These are phyloP conservation scores for Poeciliopsis infans DNA, from an alignment of 2,797 vertebrate genomes.

Conservation along the genomic window DNA sequence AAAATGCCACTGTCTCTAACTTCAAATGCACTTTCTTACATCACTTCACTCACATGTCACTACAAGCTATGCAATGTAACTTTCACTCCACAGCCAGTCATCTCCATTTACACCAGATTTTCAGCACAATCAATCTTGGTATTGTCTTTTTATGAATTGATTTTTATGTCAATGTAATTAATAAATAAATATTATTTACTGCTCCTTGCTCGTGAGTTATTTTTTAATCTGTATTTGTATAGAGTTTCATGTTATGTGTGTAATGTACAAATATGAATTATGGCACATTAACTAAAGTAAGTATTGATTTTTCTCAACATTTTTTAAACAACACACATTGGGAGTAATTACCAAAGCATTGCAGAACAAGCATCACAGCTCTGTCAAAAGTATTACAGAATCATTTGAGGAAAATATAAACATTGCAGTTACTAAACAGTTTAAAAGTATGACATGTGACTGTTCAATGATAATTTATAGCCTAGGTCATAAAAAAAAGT, in stretches of 20 bases:
- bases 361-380: background rate
- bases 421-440: background rate
- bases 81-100: constrained; percentile 67
- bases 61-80: constrained; percentile 81
- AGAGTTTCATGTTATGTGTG: background rate
- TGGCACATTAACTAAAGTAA: background rate
- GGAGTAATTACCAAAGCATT: background rate
- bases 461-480: background rate
- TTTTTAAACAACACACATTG: background rate
- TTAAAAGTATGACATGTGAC: background rate
- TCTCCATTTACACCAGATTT: constrained; percentile 55
- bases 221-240: background rate
- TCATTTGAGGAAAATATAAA: background rate
- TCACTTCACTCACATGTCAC: constrained; percentile 63
- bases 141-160: constrained; percentile 77
- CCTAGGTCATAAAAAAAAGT: background rate
- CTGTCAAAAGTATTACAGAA: background rate
- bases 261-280: background rate
- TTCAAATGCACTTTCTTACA: constrained; percentile 72
- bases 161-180: constrained; percentile 81
- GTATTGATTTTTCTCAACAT: background rate
- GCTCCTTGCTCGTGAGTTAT: constrained; percentile 54
- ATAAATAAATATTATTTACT: constrained; percentile 77
- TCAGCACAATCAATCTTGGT: constrained; percentile 72
- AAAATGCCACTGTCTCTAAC: constrained; percentile 61